Base-by-base conservation (phyloP, 2,888 invertebrate genomes). In the Diarsia dahlii region DNA sequence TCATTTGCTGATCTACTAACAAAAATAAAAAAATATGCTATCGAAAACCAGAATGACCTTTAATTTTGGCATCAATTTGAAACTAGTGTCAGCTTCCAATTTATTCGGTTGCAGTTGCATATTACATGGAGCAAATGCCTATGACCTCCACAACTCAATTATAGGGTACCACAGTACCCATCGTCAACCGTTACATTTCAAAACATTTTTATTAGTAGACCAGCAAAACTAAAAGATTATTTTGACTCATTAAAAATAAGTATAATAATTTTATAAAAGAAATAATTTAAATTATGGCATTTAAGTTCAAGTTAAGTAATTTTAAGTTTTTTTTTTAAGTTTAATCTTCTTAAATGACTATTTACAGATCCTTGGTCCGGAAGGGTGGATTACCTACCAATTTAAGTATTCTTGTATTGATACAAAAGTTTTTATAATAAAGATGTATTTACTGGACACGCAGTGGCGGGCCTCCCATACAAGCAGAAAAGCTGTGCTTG, bases 251-350 rank as follows among this genome's bases (percentile, higher is more conserved):
- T 70, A 69, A 69, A 71, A 80, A 45, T 58, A 72, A 70, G 54
- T 52, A 60, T 60, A 76, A 58, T 76, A 39, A 63, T 45, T 45
- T 81, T 69, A n/a, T 34, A 66, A 71, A 74, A 71, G 20, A 88
- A 58, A 88, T 88, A 88, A 87, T 82, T 87, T 85, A 84, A 76
- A 52, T 76, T 88, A 88, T 87, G 89, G 88, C 88, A 86, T 87
- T 68, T 76, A 81, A 79, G 66, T 77, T 74, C 39, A 39, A 75
- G 75, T 62, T 75, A 83, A 76, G 77, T 78, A 62, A 28, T 76
- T 66, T 67, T 48, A 34, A 68, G 23, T 4, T 48, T 62, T 3
- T 48, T 62, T 71, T 79, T 65, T 56, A 71, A 81, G 67, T 71
- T 45, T 77, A 48, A 9, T 20, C n/a, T 23, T 71, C 71, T 85